Percentiles rank a stretch among this genome's conserved stretches.
phyloP scores from a whole-genome alignment of 2,888 invertebrate species.

The Erpobdella octoculata region DNA sequence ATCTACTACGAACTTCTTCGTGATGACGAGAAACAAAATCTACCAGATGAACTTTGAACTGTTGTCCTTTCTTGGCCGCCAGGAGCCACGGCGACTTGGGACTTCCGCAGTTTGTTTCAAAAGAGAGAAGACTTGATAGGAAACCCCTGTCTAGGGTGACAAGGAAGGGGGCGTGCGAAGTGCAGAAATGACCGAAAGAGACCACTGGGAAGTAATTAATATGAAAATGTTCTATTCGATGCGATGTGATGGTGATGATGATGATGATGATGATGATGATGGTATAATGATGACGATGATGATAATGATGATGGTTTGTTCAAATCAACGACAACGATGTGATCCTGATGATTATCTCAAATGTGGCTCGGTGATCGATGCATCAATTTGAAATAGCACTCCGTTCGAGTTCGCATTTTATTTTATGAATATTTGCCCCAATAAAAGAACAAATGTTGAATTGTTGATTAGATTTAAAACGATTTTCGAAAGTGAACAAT shows the following conservation, averaged over 20 bases:
- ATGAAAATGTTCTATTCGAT: neutral
- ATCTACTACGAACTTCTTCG: too few species aligned
- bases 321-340: neutral
- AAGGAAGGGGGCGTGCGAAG: neutral
- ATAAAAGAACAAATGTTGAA: too few species aligned
- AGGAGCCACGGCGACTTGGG: conserved; percentile 21
- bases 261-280: neutral
- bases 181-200: too few species aligned
- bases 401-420: too few species aligned
- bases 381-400: too few species aligned
- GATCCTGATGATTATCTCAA: neutral
- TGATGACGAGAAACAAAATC: conserved; percentile 17
- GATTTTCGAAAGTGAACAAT: too few species aligned
- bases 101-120: conserved; percentile 17
- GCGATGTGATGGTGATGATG: neutral
- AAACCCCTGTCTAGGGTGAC: neutral
- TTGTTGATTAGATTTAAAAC: too few species aligned
- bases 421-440: too few species aligned
- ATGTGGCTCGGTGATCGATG: too few species aligned
- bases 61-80: conserved; percentile 17
- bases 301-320: neutral
- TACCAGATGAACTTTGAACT: conserved; percentile 14
- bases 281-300: neutral
- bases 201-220: neutral
- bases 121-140: conserved; percentile 16